These are phyloP conservation scores for Diabrotica balteata DNA, from an alignment of 2,888 invertebrate genomes.

Conservation along the genomic window DNA sequence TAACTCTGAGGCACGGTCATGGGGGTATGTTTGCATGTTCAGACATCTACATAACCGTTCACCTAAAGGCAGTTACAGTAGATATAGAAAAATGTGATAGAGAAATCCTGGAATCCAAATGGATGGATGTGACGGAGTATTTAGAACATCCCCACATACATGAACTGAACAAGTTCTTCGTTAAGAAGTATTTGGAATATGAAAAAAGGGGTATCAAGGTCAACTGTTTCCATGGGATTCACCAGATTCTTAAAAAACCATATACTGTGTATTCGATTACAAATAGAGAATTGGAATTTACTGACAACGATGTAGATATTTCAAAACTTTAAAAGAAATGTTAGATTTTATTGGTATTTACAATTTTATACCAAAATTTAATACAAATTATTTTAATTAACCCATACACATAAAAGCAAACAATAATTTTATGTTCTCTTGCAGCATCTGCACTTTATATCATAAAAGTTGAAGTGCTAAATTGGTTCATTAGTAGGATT, in stretches of 20 bases:
- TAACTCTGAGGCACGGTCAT: constrained; percentile 82
- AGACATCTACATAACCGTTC: constrained; percentile 84
- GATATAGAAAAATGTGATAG: constrained; percentile 73
- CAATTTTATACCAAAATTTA: too few species aligned
- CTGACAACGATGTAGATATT: constrained; percentile 4
- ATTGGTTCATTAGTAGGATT: too few species aligned
- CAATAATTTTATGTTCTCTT: too few species aligned
- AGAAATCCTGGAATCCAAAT: constrained; percentile 80
- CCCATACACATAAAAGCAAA: too few species aligned
- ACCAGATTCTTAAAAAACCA: constrained; percentile 62
- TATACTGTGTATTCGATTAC: constrained; percentile 56
- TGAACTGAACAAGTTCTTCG: constrained; percentile 72
- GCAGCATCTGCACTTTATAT: too few species aligned
- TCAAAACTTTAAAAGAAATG: background rate
- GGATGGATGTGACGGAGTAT: constrained; percentile 84
- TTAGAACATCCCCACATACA: constrained; percentile 75
- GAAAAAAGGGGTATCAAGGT: constrained; percentile 69
- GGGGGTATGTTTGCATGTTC: constrained; percentile 80
- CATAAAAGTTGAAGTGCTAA: too few species aligned
- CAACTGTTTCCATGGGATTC: constrained; percentile 63
- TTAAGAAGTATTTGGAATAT: constrained; percentile 72
- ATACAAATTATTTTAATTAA: too few species aligned
- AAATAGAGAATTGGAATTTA: constrained; percentile 25
- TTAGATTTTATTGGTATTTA: background rate
- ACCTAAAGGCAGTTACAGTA: constrained; percentile 70